Evolutionary conservation across 2,888 invertebrate species (phyloP), one percentile per base, ranked within the genome.

Genomic region (Dryobota labecula): DNA sequence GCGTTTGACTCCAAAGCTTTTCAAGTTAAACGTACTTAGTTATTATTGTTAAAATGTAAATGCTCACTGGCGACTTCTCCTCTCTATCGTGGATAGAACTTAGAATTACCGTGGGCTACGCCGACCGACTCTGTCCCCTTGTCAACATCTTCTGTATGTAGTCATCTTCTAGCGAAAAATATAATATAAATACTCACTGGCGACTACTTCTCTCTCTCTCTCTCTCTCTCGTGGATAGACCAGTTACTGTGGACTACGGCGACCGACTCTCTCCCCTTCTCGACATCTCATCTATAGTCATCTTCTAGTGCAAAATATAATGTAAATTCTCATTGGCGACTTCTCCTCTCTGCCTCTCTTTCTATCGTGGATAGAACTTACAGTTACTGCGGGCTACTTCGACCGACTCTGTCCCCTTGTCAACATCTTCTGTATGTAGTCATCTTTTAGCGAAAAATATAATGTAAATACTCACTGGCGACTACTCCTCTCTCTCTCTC

Each of bases 71-170:
- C 2, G 18, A 53, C 51, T 56, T 57, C 24, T 24, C 24, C n/a
- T 18, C n/a, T 11, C 47, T 38, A 5, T 20, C 45, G 45, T 45
- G 45, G 20, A 20, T 20, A 45, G 20, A 45, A 45, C 45, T n/a
- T n/a, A n/a, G n/a, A 45, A 20, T 33, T 33, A 18, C 30, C 24
- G 38, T 83, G 79, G 84, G 92, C 94, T 94, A 94, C 89, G 94
- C 95, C 74, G 94, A 92, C 90, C 94, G 94, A 85, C 95, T 94
- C 78, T 95, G 95, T 49, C 94, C 95, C 73, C 94, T 90, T 90
- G 20, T 20, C 90, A 93, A 92, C 95, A 94, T 94, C 83, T 92
- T 92, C 81, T 88, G 92, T 83, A 92, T 92, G 88, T 93, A 94
- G 86, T 95, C 95, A 84, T 91, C 91, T 89, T 96, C 95, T 88